Evolutionary conservation across 2,797 vertebrate species (phyloP), one percentile per base, ranked within the genome.

Genomic region (Pipistrellus kuhlii): DNA sequence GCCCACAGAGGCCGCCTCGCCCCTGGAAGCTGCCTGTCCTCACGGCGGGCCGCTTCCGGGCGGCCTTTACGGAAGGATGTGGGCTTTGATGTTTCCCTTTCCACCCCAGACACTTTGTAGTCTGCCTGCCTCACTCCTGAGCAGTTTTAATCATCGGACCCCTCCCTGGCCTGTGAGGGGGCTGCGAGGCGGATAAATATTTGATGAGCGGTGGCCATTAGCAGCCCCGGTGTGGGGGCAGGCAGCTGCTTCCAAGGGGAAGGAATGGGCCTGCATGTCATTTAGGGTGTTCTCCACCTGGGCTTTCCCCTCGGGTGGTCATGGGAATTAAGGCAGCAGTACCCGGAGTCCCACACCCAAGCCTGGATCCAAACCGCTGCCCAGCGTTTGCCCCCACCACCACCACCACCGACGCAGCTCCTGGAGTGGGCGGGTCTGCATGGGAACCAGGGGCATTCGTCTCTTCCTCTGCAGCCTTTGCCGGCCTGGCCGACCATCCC

Each of bases 171-270:
- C 1, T 78, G 78, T 85, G 76, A 86, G 95, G 77, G 62, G 90
- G 51, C 71, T 78, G 75, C 46, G 46, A 41, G 91, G 66, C 62
- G 69, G 83, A 96, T 98, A 96, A 98, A 98, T 97, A 96, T 94
- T 97, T 98, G 96, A 97, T 98, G 96, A 98, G 88, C 71, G 35
- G 48, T 46, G 71, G 96, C 96, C 92, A 89, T 97, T 96, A 75
- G 48, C 71, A 41, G 93, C 30, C 15, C 35, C 17, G 0, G 44
- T 30, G 5, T 10, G 44, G 32, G 46, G 48, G 35, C 3, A 9
- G 80, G 46, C 76, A 53, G 89, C 77, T 62, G 46, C 87, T 68
- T 75, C 83, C 81, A 44, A 30, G 38, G 27, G 77, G 72, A 75
- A 89, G 66, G 41, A 51, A 1, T 0, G 15, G 38, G 76, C 76